Percentiles rank a stretch among this genome's conserved stretches.
Conservation (phyloP, 2,888 invertebrate genomes). For the Mayetiola destructor region DNA sequence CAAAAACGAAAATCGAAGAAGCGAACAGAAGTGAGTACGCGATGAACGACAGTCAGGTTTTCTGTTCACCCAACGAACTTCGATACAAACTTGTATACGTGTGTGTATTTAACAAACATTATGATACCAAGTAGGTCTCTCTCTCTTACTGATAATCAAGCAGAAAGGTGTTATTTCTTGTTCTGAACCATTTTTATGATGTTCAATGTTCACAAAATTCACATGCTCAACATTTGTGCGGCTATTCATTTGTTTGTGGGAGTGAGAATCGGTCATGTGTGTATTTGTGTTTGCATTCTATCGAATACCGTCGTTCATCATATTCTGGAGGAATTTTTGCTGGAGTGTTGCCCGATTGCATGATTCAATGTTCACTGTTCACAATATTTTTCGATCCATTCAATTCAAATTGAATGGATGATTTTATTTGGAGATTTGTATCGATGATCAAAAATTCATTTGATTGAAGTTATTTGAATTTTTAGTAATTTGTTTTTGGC, state of each 20-base stretch:
- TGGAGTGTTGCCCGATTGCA: not conserved
- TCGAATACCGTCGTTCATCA: not conserved
- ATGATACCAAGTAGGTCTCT: too few relatives aligned
- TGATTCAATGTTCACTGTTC: too few relatives aligned
- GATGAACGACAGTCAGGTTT: conserved; percentile 9
- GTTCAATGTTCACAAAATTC: not conserved
- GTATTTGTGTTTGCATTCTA: conserved; percentile 1
- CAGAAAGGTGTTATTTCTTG: conserved; percentile 12
- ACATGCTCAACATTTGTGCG: not conserved
- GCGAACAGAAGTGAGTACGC: not conserved
- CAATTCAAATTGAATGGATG: too few relatives aligned
- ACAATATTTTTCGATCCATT: too few relatives aligned
- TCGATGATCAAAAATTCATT: too few relatives aligned
- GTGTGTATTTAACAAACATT: too few relatives aligned
- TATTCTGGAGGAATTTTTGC: not conserved
- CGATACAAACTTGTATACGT: too few relatives aligned
- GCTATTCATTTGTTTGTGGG: too few relatives aligned
- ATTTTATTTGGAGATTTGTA: too few relatives aligned
- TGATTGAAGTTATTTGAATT: too few relatives aligned
- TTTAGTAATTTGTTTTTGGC: too few relatives aligned
- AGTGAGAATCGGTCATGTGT: not conserved
- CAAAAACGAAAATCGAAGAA: not conserved
- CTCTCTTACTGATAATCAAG: not conserved
- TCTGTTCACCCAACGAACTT: not conserved
- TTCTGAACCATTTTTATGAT: too few relatives aligned